These are phyloP conservation scores for Promerops cafer DNA, from an alignment of 2,113 vertebrate species.

Conservation along the genomic window DNA sequence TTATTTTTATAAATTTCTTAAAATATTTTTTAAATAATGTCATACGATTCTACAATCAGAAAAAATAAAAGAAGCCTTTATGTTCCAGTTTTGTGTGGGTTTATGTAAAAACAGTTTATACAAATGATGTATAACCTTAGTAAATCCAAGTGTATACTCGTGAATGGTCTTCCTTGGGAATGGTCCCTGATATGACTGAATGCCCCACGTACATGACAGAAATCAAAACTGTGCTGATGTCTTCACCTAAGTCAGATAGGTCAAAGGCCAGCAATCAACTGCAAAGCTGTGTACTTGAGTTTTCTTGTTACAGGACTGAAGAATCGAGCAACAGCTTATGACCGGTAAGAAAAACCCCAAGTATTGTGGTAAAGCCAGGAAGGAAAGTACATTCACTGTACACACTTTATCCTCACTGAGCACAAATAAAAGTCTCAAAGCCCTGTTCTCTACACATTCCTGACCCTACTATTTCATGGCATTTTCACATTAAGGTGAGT, in stretches of 20 bases:
- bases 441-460: neutral
- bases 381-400: neutral
- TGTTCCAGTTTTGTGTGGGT: neutral
- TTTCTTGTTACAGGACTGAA: neutral
- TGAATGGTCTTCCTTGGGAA: neutral
- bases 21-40: neutral
- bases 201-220: fast-evolving
- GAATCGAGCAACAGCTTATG: neutral
- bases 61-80: neutral
- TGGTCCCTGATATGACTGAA: neutral
- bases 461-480: neutral
- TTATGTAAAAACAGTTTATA: neutral
- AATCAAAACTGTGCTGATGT: neutral
- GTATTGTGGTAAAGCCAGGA: neutral
- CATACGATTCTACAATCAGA: neutral
- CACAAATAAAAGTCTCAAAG: neutral
- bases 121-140: neutral
- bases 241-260: neutral
- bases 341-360: neutral
- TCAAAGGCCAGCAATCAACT: neutral
- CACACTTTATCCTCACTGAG: neutral
- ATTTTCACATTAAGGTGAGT: neutral
- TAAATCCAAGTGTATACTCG: neutral
- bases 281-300: neutral
- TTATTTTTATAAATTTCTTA: neutral